Percentiles rank a stretch among this genome's conserved stretches.
Conservation (phyloP, 2,113 vertebrate genomes). For the Dasypus novemcinctus region DNA sequence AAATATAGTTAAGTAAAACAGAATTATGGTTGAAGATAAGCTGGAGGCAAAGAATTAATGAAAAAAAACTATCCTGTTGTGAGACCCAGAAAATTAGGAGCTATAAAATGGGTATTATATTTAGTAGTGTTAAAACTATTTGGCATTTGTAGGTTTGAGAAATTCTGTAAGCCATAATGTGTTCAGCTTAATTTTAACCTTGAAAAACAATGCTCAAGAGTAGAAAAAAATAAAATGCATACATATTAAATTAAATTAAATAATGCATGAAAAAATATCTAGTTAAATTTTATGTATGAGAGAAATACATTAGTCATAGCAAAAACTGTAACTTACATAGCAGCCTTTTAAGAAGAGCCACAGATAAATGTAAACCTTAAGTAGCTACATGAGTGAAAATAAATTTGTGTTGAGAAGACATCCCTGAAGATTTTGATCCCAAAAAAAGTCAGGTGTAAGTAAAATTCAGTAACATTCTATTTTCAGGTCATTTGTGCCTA, state of each 20-base stretch:
- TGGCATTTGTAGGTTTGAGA: conserved; percentile 69
- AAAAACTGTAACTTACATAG: neutral
- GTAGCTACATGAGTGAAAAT: neutral
- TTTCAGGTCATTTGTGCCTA: neutral
- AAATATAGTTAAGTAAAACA: conserved; percentile 76
- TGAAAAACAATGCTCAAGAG: conserved; percentile 56
- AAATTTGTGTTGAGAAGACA: neutral
- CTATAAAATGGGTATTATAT: conserved; percentile 77
- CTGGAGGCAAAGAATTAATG: conserved; percentile 82
- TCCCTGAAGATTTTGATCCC: neutral
- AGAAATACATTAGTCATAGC: neutral
- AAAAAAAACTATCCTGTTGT: conserved; percentile 72
- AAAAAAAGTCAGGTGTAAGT: neutral
- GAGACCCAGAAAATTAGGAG: conserved; percentile 79
- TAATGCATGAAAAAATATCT: conserved; percentile 61
- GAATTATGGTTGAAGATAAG: conserved; percentile 76
- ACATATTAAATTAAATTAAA: conserved; percentile 50
- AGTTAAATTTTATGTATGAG: neutral
- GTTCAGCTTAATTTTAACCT: conserved; percentile 67
- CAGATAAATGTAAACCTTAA: neutral
- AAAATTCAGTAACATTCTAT: neutral
- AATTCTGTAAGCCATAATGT: conserved; percentile 74
- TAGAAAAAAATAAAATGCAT: neutral
- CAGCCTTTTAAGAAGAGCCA: neutral
- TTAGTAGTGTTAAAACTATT: conserved; percentile 76